A percentile compares a stretch with the other conserved stretches of the same genome.
phyloP scores from a whole-genome alignment of 2,888 invertebrate species.

The Pegoplata infirma region DNA sequence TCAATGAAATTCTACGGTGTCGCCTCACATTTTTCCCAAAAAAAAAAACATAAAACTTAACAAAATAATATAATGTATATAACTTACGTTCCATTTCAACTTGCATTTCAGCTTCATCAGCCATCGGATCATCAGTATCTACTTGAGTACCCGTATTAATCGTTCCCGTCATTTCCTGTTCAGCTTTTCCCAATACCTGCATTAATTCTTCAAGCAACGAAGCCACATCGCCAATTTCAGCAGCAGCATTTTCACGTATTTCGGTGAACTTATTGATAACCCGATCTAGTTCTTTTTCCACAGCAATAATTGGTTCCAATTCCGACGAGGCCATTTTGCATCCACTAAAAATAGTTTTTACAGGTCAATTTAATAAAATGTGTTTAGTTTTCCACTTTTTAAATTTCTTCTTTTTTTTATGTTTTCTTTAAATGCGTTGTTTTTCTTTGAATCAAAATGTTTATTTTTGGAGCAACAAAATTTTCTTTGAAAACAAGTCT shows the following conservation, averaged over 20 bases:
- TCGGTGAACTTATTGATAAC: slow-evolving; percentile 76
- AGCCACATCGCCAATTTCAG: slow-evolving; percentile 74
- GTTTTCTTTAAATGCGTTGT: slow-evolving; percentile 1
- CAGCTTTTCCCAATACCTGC: slow-evolving; percentile 71
- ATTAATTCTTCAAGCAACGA: slow-evolving; percentile 73
- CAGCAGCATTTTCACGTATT: slow-evolving; percentile 74
- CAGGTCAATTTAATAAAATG: slow-evolving; percentile 9
- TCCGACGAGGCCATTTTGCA: slow-evolving; percentile 63
- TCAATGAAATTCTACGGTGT: too few relatives aligned
- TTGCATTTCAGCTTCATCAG: slow-evolving; percentile 72
- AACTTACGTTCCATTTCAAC: slow-evolving; percentile 71
- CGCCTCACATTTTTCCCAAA: too few relatives aligned
- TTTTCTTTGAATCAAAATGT: slow-evolving; percentile 15
- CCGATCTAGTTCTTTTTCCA: slow-evolving; percentile 77
- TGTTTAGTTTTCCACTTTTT: neutral
- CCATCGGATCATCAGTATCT: slow-evolving; percentile 70
- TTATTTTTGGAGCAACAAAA: slow-evolving; percentile 5
- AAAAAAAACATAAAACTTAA: too few relatives aligned
- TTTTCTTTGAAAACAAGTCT: slow-evolving; percentile 3
- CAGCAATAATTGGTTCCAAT: slow-evolving; percentile 75
- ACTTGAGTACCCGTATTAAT: slow-evolving; percentile 73
- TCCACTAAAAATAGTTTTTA: neutral
- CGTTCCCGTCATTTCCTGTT: slow-evolving; percentile 70
- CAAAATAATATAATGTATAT: too few relatives aligned
- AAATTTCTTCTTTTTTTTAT: neutral